Evolutionary conservation across 1,140 invertebrate species (phyloP).

Genomic region (Rhysida immarginata): DNA sequence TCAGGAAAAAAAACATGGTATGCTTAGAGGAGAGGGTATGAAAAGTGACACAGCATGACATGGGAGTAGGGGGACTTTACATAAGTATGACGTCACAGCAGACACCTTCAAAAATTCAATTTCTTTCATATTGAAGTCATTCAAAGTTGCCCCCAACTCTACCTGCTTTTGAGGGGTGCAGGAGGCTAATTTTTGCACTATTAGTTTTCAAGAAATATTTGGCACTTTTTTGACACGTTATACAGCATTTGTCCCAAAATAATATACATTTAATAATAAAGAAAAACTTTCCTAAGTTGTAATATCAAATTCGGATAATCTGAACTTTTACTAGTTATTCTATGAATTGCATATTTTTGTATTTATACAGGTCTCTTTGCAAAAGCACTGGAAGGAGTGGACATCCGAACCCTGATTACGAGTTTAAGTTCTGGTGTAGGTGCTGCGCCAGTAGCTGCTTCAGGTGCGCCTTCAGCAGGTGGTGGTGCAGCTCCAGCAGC

Average conservation of each 20-base stretch:
- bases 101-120: no score
- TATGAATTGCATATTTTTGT: not conserved
- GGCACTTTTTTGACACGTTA: not conserved
- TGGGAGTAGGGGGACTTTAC: no score
- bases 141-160: no score
- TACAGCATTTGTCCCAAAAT: not conserved
- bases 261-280: not conserved
- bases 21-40: no score
- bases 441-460: conserved; percentile 54
- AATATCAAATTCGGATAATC: not conserved
- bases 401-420: conserved; percentile 84
- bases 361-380: conserved; percentile 60
- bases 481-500: conserved; percentile 36
- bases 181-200: no score
- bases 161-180: no score
- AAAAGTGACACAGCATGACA: no score
- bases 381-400: conserved; percentile 87
- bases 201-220: no score
- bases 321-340: not conserved
- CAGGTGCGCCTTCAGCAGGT: conserved; percentile 45
- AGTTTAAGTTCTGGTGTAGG: conserved; percentile 89
- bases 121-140: no score
- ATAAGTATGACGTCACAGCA: no score
- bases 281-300: not conserved
- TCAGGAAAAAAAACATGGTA: no score